Conservation (phyloP, 2,113 vertebrate genomes). For the Platanista minor region DNA sequence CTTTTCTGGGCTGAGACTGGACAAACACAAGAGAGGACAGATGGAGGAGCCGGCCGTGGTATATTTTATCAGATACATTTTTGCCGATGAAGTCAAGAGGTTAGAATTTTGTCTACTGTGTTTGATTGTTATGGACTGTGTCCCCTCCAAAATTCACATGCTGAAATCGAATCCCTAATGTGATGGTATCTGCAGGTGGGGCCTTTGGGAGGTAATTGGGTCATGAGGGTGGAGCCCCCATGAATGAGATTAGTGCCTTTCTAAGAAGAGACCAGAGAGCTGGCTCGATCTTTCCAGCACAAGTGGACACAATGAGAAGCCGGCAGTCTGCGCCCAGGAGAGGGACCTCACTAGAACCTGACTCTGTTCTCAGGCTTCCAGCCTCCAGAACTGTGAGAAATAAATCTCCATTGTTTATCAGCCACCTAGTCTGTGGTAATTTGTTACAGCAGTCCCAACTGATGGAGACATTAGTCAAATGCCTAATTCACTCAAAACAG, state of each 20-base stretch:
- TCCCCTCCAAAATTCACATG: background rate
- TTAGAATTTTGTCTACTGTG: background rate
- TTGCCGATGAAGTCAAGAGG: background rate
- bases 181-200: background rate
- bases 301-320: background rate
- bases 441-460: background rate
- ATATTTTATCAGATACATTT: background rate
- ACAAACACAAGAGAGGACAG: background rate
- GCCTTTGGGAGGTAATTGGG: background rate
- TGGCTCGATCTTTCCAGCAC: background rate
- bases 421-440: background rate
- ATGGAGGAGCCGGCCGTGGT: background rate
- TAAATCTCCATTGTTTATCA: background rate
- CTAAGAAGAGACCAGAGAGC: background rate
- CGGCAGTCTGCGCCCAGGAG: background rate
- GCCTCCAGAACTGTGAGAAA: background rate
- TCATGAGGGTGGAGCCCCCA: background rate
- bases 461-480: background rate
- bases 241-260: background rate
- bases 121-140: background rate
- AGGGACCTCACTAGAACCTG: background rate
- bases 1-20: background rate
- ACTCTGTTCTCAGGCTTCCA: background rate
- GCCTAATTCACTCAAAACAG: background rate
- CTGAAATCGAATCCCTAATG: background rate